Percentiles rank a stretch among this genome's conserved stretches.
These are phyloP conservation scores for Theropithecus gelada DNA, from an alignment of 2,113 vertebrate species.

Conservation along the genomic window DNA sequence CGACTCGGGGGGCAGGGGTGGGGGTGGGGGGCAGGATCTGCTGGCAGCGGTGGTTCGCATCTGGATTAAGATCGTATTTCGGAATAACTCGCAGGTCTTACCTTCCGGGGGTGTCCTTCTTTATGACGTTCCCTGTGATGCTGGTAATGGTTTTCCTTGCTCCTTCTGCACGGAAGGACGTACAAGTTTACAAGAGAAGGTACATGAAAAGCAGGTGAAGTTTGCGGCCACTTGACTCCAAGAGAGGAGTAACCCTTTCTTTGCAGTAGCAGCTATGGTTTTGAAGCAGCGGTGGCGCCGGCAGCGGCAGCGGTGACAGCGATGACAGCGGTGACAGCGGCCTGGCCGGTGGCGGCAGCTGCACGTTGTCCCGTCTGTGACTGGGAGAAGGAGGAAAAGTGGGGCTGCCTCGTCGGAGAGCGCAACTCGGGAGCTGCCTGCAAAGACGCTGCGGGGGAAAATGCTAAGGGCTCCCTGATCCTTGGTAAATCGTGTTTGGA, in stretches of 20 bases:
- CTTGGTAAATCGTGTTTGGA: background rate
- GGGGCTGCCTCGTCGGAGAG: background rate
- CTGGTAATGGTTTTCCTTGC: background rate
- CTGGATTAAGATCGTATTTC: background rate
- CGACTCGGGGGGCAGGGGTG: accelerated
- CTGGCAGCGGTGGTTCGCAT: background rate
- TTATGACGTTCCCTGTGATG: background rate
- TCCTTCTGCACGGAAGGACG: background rate
- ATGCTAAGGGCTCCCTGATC: background rate
- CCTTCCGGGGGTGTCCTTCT: background rate
- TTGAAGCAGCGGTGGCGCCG: background rate
- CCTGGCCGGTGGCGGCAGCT: background rate
- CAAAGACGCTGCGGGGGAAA: background rate
- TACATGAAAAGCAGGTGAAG: constrained; percentile 19
- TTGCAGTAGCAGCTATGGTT: constrained; percentile 52
- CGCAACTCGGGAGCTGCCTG: background rate
- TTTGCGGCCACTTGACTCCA: constrained; percentile 54
- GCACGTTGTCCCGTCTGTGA: constrained; percentile 36
- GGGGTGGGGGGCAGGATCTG: background rate
- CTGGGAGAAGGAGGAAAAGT: background rate
- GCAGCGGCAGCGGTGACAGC: background rate
- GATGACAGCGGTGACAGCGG: background rate
- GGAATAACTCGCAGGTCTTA: background rate
- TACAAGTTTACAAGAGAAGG: constrained; percentile 57
- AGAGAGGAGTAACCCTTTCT: constrained; percentile 61